A percentile compares a stretch with the other conserved stretches of the same genome.
Conservation (phyloP, 1,140 invertebrate species). For the Plutomurus gul region DNA sequence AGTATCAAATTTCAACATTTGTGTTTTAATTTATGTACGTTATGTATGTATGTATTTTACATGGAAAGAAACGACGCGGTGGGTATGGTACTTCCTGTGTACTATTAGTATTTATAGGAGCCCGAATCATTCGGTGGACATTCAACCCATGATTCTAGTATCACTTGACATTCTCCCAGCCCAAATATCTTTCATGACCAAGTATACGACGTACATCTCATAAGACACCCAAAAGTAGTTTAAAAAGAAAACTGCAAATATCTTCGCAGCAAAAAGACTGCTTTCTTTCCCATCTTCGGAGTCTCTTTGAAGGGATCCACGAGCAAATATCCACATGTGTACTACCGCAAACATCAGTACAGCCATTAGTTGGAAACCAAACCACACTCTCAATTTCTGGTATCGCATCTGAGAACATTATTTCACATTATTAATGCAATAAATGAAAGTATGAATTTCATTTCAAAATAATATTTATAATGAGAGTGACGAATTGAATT, state of each 20-base stretch:
- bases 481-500: no score
- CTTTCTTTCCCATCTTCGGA: neutral
- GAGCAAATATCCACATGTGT: neutral
- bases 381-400: neutral
- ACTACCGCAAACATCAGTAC: neutral
- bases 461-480: no score
- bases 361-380: neutral
- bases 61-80: no score
- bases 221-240: conserved; percentile 6
- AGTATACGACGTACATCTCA: neutral
- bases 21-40: no score
- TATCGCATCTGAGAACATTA: neutral
- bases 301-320: neutral
- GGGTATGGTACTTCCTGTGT: no score
- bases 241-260: neutral
- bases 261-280: neutral
- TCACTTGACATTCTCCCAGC: neutral
- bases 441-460: neutral
- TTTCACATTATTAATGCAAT: neutral
- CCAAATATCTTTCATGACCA: conserved; percentile 1
- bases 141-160: neutral
- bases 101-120: no score
- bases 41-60: no score
- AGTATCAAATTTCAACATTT: no score
- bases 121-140: no score